Evolutionary conservation across 2,113 vertebrate species (phyloP).

Genomic region (Nanorana parkeri): DNA sequence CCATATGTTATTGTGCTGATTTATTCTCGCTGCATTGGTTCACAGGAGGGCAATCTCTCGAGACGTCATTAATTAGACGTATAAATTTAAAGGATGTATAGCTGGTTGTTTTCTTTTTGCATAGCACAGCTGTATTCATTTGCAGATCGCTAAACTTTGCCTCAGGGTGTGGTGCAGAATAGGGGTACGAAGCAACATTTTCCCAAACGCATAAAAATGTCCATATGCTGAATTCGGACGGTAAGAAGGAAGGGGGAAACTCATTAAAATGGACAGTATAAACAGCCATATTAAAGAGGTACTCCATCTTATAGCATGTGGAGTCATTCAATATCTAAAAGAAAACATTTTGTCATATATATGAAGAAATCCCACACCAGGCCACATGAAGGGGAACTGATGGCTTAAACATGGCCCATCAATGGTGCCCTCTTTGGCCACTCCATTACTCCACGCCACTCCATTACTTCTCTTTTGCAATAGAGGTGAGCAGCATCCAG

Average conservation of each 20-base stretch:
- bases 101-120: constrained; percentile 40
- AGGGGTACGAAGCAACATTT: constrained; percentile 29
- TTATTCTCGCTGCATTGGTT: constrained; percentile 43
- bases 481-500: too few relatives aligned
- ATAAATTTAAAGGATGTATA: constrained; percentile 46
- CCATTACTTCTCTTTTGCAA: too few relatives aligned
- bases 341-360: too few relatives aligned
- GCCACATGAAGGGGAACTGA: too few relatives aligned
- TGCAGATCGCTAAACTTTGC: constrained; percentile 36
- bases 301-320: too few relatives aligned
- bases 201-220: neutral
- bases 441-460: too few relatives aligned
- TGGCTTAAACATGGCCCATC: too few relatives aligned
- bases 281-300: too few relatives aligned
- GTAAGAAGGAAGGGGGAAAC: neutral
- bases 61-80: constrained; percentile 49
- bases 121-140: constrained; percentile 44
- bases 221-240: neutral
- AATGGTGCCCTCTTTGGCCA: too few relatives aligned
- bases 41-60: constrained; percentile 40
- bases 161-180: constrained; percentile 48
- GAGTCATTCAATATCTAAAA: too few relatives aligned
- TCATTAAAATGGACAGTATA: neutral
- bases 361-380: too few relatives aligned
- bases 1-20: constrained; percentile 29